Percentiles rank a stretch among this genome's conserved stretches.
These are phyloP conservation scores for Dichetophora obliterata DNA, from an alignment of 2,888 invertebrate genomes.

Conservation along the genomic window DNA sequence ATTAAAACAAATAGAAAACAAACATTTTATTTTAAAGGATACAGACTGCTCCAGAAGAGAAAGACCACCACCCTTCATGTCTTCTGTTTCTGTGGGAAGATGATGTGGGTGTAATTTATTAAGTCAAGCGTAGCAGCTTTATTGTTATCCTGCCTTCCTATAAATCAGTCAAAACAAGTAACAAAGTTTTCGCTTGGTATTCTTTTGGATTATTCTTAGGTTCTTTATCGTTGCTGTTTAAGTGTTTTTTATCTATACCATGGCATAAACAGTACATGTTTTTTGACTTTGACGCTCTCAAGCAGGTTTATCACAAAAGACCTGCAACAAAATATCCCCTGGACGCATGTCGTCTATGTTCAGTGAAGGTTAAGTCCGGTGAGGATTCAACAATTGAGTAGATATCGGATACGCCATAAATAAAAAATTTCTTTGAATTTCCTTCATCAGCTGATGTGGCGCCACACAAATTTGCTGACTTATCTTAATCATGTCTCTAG, in stretches of 20 bases:
- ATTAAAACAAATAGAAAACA: too few species aligned
- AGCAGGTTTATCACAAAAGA: too few species aligned
- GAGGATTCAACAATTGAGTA: not conserved
- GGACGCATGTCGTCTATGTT: too few species aligned
- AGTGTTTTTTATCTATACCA: not conserved
- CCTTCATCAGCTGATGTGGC: not conserved
- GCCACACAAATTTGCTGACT: not conserved
- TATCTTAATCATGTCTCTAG: not conserved
- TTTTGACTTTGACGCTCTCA: not conserved
- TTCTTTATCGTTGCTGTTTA: constrained; percentile 2
- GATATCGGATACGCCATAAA: not conserved
- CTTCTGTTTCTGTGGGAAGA: not conserved
- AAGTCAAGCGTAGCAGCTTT: constrained; percentile 18
- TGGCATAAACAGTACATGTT: not conserved
- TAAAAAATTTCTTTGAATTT: not conserved
- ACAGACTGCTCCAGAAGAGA: not conserved
- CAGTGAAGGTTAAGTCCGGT: too few species aligned
- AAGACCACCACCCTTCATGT: not conserved
- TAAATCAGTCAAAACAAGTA: constrained; percentile 23
- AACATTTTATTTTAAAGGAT: too few species aligned
- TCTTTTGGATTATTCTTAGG: not conserved
- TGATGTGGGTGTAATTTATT: constrained; percentile 26
- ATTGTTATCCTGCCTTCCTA: constrained; percentile 20
- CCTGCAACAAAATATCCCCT: too few species aligned
- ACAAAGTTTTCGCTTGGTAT: constrained; percentile 7